These are phyloP conservation scores for Oncorhynchus keta DNA, from an alignment of 2,113 vertebrate genomes.

Conservation along the genomic window DNA sequence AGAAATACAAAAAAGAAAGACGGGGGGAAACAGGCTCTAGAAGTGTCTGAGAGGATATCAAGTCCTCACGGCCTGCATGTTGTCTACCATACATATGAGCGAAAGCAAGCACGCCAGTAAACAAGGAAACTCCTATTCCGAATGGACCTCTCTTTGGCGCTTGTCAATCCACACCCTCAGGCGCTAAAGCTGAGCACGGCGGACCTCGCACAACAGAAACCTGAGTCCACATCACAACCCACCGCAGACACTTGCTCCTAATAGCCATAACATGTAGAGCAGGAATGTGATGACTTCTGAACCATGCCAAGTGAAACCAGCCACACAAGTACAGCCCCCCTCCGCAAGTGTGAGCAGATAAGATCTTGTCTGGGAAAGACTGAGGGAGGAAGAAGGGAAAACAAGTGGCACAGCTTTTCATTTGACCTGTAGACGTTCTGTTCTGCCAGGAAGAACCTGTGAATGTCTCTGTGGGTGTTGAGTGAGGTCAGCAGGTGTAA, in stretches of 20 bases:
- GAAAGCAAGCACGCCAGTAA: conserved; percentile 52
- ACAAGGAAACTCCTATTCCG: conserved; percentile 44
- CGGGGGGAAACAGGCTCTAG: conserved; percentile 32
- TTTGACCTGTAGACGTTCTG: not conserved
- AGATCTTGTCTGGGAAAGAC: not conserved
- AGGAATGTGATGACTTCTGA: conserved; percentile 3
- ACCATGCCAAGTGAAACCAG: conserved; percentile 12
- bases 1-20: conserved; percentile 42
- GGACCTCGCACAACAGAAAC: conserved; percentile 44
- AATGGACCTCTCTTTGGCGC: conserved; percentile 63
- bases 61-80: not conserved
- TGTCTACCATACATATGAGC: conserved; percentile 44
- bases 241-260: conserved; percentile 28
- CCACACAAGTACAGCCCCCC: not conserved
- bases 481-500: conserved; percentile 45
- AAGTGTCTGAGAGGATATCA: conserved; percentile 49
- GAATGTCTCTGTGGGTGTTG: conserved; percentile 6
- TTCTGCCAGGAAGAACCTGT: conserved; percentile 28
- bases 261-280: conserved; percentile 21
- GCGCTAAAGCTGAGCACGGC: conserved; percentile 22
- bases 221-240: conserved; percentile 35
- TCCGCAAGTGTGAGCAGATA: conserved; percentile 10
- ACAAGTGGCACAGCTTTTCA: conserved; percentile 25
- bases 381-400: conserved; percentile 2
- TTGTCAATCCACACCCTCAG: conserved; percentile 51